A percentile compares a stretch with the other conserved stretches of the same genome.
Evolutionary conservation across 2,113 vertebrate species (phyloP).

Genomic region (Pterocles orientalis): DNA sequence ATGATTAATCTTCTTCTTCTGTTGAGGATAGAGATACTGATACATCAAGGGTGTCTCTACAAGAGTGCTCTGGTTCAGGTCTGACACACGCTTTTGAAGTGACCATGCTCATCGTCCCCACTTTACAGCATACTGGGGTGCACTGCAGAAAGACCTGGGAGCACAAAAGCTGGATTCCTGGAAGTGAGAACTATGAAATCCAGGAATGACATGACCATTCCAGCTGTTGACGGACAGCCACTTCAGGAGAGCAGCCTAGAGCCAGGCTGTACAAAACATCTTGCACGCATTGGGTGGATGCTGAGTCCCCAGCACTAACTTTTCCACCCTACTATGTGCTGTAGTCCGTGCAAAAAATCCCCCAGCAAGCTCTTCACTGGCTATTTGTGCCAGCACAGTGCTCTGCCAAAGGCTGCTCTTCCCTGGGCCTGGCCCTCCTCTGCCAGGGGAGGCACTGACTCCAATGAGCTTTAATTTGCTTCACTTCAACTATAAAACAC

Average conservation of each 20-base stretch:
- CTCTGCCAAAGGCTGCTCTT: not conserved
- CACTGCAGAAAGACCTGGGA: not conserved
- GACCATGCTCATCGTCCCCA: fast-evolving
- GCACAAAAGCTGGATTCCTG: not conserved
- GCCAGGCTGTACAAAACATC: not conserved
- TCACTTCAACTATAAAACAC: not conserved
- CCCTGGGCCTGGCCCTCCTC: not conserved
- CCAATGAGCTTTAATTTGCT: not conserved
- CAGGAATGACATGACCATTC: fast-evolving
- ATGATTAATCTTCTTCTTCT: not conserved
- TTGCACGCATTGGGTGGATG: fast-evolving
- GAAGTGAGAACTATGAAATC: not conserved
- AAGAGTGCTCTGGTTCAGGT: not conserved
- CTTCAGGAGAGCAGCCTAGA: not conserved
- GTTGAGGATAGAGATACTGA: not conserved
- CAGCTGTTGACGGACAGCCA: not conserved
- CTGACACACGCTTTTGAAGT: not conserved
- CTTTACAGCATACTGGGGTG: not conserved
- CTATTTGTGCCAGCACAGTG: too few species aligned
- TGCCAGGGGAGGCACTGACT: not conserved
- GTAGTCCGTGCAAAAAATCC: not conserved
- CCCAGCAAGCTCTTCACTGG: fast-evolving
- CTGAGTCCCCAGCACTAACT: not conserved
- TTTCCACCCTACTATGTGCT: not conserved
- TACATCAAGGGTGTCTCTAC: not conserved